Conservation (phyloP, 2,888 invertebrate species). For the Drosophila lacicola region DNA sequence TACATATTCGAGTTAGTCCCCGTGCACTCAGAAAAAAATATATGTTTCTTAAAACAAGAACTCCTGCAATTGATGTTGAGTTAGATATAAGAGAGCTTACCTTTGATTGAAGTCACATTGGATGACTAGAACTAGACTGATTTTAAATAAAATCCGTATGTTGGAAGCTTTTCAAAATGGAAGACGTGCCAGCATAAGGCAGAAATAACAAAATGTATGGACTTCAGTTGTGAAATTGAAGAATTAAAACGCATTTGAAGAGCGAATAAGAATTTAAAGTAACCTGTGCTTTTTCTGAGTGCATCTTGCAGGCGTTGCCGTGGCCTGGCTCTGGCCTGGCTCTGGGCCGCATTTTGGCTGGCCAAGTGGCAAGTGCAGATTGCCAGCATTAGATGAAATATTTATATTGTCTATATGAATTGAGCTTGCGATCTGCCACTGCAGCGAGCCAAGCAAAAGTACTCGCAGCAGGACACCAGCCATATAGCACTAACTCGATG, state of each 20-base stretch:
- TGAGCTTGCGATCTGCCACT: conserved; percentile 68
- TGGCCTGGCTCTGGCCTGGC: conserved; percentile 27
- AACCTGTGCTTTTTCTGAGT: conserved; percentile 15
- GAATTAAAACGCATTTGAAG: no score
- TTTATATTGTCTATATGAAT: conserved; percentile 83
- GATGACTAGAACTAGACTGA: no score
- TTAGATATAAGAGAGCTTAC: no score
- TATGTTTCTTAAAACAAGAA: background rate
- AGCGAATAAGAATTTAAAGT: background rate
- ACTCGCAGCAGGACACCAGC: conserved; percentile 72
- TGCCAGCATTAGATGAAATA: conserved; percentile 83
- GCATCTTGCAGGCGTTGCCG: conserved; percentile 29
- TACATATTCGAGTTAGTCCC: conserved; percentile 25
- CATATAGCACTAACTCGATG: conserved; percentile 45
- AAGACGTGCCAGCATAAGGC: no score
- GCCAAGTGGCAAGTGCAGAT: conserved; percentile 82
- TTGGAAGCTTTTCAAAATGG: no score
- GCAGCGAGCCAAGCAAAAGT: conserved; percentile 56
- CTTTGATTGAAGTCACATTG: no score
- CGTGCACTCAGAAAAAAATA: conserved; percentile 24
- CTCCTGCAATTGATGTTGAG: no score
- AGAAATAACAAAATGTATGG: no score
- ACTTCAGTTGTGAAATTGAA: no score
- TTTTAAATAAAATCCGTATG: no score
- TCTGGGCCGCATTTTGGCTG: conserved; percentile 32